Evolutionary conservation across 1,140 invertebrate genomes (phyloP), one percentile per base, ranked within the genome.

Genomic region (Caenorhabditis remanei): DNA sequence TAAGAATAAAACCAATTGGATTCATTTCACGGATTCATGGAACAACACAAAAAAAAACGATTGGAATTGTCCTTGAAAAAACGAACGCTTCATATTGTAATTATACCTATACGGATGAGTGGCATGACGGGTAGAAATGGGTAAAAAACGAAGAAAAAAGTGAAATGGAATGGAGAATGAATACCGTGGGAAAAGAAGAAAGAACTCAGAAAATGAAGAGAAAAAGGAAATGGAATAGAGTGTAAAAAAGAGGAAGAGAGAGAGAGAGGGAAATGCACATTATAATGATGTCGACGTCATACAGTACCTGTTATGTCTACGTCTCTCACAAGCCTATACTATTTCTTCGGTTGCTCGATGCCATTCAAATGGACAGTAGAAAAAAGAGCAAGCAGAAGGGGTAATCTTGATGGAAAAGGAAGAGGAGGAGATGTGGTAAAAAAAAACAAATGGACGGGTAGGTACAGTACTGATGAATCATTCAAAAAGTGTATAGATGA

Each of bases 251-350:
- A 32, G 14, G n/a, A 63, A 32, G 24, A 32, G 24, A 63, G 61
- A 63, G 56, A 63, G 61, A 32, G 24, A 21, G 19, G 41, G 41
- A 8, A 71, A 53, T 79, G 71, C 71, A 79, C 71, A 79, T 79
- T 50, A 79, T 79, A 79, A 79, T 79, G 71, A 79, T 79, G 71
- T 71, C 63, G 24, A 67, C 67, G 67, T 75, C 67, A 79, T 79
- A 79, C 71, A 79, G 71, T 79, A 79, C 71, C 71, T 75, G 71
- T 50, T 11, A 5, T 19, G 24, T 67, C 63, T 41, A 4, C 43
- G 71, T 79, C 71, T 79, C 71, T 79, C 19, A 53, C 46, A 13
- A 19, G 14, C n/a, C 46, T 41, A 50, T 50, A 41, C 71, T 79
- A 48, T 79, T 19, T 71, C 65, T 63, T 9, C 11, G 32, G 32